These are phyloP conservation scores for Siniperca knerii DNA, from an alignment of 2,113 vertebrate species.

Conservation along the genomic window DNA sequence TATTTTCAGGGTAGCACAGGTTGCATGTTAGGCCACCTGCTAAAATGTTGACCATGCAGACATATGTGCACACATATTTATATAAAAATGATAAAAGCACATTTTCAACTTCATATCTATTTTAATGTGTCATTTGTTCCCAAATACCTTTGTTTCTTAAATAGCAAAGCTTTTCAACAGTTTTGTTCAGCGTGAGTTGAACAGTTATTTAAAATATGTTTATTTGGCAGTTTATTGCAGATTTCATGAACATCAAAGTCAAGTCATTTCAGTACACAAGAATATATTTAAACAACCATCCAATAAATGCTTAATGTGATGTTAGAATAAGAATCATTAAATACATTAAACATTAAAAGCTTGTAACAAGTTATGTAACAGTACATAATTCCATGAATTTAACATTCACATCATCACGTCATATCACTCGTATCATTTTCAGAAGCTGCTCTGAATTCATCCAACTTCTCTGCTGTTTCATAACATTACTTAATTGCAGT, in stretches of 20 bases:
- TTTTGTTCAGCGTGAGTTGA: neutral
- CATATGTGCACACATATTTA: neutral
- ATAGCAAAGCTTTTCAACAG: neutral
- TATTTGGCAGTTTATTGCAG: neutral
- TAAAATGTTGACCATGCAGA: neutral
- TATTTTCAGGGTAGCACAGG: slow-evolving; percentile 1
- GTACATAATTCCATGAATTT: too few species aligned
- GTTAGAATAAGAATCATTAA: neutral
- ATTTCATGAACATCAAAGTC: neutral
- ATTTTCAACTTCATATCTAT: too few species aligned
- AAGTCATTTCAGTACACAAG: neutral
- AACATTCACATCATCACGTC: too few species aligned
- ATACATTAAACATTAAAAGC: neutral
- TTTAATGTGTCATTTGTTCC: too few species aligned
- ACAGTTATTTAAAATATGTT: too few species aligned
- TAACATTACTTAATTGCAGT: too few species aligned
- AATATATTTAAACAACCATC: neutral
- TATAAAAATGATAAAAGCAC: too few species aligned
- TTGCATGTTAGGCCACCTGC: neutral
- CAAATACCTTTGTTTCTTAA: neutral
- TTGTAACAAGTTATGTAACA: too few species aligned
- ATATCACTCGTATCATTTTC: too few species aligned
- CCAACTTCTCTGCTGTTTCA: too few species aligned
- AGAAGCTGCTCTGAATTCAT: too few species aligned
- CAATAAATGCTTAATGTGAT: neutral